These are phyloP conservation scores for Caenorhabditis virilis DNA, from an alignment of 2,888 invertebrate genomes.

Conservation along the genomic window DNA sequence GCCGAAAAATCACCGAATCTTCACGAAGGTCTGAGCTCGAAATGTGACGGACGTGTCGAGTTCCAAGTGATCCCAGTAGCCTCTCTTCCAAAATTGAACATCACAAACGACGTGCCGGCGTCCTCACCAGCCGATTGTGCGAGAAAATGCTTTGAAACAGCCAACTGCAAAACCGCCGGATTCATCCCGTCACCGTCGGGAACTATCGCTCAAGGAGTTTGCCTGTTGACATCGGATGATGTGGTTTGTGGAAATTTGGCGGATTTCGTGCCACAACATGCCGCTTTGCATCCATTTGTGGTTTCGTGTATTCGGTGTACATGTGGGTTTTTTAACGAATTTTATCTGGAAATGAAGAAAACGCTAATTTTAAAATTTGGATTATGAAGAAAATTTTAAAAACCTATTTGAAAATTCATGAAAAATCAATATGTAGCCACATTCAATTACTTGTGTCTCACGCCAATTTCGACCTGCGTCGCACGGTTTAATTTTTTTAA, in stretches of 20 bases:
- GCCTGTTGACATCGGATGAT: slow-evolving; percentile 63
- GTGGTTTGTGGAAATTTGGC: slow-evolving; percentile 52
- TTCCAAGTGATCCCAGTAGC: slow-evolving; percentile 64
- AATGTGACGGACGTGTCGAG: slow-evolving; percentile 61
- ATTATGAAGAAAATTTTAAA: no score
- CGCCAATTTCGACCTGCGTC: no score
- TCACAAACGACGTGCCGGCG: slow-evolving; percentile 67
- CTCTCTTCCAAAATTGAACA: slow-evolving; percentile 59
- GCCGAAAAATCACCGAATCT: slow-evolving; percentile 1
- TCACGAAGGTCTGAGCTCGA: slow-evolving; percentile 20
- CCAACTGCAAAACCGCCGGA: slow-evolving; percentile 63
- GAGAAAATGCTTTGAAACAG: slow-evolving; percentile 63
- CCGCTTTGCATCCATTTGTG: slow-evolving; percentile 64
- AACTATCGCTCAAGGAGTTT: slow-evolving; percentile 61
- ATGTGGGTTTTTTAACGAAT: slow-evolving; percentile 38
- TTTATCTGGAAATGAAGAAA: no score
- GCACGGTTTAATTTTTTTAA: no score
- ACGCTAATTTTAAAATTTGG: no score
- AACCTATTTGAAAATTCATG: no score
- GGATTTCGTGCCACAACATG: slow-evolving; percentile 63
- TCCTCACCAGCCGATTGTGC: slow-evolving; percentile 67
- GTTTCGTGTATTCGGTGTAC: slow-evolving; percentile 67
- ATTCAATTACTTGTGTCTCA: no score
- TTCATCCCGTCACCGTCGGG: slow-evolving; percentile 64
- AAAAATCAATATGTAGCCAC: no score